Base-by-base conservation (phyloP, 2,888 invertebrate species). In the Dermolepida albohirtum region DNA sequence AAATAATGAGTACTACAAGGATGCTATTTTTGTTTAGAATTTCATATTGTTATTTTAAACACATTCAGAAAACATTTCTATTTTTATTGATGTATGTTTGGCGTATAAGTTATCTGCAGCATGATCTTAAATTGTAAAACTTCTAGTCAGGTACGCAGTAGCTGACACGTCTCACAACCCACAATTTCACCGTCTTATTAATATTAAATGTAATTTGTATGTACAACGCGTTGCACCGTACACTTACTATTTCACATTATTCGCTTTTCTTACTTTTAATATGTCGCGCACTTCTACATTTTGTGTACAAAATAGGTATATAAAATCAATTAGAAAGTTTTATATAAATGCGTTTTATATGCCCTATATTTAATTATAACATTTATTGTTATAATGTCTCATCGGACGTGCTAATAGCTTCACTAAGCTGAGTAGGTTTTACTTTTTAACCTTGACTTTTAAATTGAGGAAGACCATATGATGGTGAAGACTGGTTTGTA, bases 121-220 rank as follows among this genome's bases (percentile, higher is more conserved):
- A 16, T 47, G 47, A 62, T 62, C 59, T 62, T 34, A 47, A 34
- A 47, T 10, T 49, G 34, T 62, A 47, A 62, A 47, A 10, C 14
- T 62, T 62, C 59, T 43, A 62, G 59, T 62, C 59, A 62, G 59
- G 59, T 62, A 62, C 27, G 14, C 43, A 14, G 29, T 49, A 47
- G 47, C 16, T 59, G 47, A 47, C 27, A 16, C 2, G 34, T 34
- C 40, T 44, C 14, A 47, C 47, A 62, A 47, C 43, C 47, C 14
- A 62, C 47, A 47, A 47, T 62, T 62, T 62, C 59, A 62, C 59
- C 47, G 59, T 47, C 29, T 47, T 62, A 62, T 62, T 62, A 62
- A 62, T 62, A 62, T 62, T 62, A 47, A 16, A 62, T 34, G 34
- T 29, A 47, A 47, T 62, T 62, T 47, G 47, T 62, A 62, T 62